A percentile compares a stretch with the other conserved stretches of the same genome.
phyloP scores from a whole-genome alignment of 2,113 vertebrate species.

The Anguilla japonica region DNA sequence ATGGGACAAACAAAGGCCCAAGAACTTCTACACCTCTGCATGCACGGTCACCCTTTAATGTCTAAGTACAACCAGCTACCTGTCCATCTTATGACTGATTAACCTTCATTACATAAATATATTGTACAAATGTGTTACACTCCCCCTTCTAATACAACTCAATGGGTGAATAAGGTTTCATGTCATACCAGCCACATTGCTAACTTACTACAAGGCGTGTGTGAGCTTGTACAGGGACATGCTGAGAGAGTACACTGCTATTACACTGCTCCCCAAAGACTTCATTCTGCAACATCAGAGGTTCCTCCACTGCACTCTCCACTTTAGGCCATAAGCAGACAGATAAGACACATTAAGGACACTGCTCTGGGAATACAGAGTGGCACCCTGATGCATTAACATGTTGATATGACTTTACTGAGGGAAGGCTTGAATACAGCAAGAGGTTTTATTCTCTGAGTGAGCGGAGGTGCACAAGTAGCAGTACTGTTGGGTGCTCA shows the following conservation, averaged over 20 bases:
- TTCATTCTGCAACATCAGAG: not conserved
- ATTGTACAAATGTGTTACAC: not conserved
- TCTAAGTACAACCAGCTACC: not conserved
- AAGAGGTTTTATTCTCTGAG: not conserved
- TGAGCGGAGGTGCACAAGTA: too few species aligned
- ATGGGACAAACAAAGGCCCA: not conserved
- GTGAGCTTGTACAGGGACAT: not conserved
- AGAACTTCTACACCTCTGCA: not conserved
- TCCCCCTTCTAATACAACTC: not conserved
- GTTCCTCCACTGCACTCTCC: not conserved
- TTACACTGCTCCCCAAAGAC: not conserved
- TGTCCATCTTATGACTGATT: not conserved
- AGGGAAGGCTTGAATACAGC: not conserved
- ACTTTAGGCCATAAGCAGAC: not conserved
- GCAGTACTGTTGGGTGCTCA: too few species aligned
- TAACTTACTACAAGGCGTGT: not conserved
- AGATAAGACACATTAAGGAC: not conserved
- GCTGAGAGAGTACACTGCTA: not conserved
- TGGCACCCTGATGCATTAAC: constrained; percentile 18
- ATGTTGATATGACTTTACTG: not conserved
- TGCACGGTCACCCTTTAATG: too few species aligned
- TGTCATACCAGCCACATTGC: not conserved
- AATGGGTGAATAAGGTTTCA: not conserved
- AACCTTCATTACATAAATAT: too few species aligned
- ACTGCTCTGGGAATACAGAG: not conserved